A percentile compares a stretch with the other conserved stretches of the same genome.
phyloP scores from a whole-genome alignment of 2,888 invertebrate species.

The Cantharis lateralis region DNA sequence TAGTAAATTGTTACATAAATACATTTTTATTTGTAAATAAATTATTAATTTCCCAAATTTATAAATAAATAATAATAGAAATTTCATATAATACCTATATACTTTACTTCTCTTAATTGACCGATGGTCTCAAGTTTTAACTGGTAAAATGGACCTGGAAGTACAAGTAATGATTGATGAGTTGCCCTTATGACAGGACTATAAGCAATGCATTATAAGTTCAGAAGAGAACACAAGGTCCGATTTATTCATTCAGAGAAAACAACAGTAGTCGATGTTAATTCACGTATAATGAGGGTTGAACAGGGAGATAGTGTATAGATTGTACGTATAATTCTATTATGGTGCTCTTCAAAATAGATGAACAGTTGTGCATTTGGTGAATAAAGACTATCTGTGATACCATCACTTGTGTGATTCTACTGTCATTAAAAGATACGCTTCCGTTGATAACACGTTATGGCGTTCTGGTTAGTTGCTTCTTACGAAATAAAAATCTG shows the following conservation, averaged over 20 bases:
- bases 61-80: background rate
- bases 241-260: constrained; percentile 35
- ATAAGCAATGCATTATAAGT: constrained; percentile 44
- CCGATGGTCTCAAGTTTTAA: constrained; percentile 48
- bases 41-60: background rate
- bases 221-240: constrained; percentile 38
- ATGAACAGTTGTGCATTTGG: constrained; percentile 50
- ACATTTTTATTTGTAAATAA: background rate
- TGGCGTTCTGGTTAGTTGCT: constrained; percentile 24
- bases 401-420: constrained; percentile 31
- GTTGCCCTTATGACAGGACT: constrained; percentile 44
- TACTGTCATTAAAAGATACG: constrained; percentile 21
- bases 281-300: constrained; percentile 48
- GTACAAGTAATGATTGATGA: constrained; percentile 45
- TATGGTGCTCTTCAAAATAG: constrained; percentile 43
- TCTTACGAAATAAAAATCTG: constrained; percentile 13
- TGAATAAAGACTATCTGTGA: constrained; percentile 29
- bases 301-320: constrained; percentile 42
- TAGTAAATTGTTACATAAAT: background rate
- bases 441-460: constrained; percentile 20
- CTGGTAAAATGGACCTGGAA: constrained; percentile 39
- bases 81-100: background rate
- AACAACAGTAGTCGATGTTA: constrained; percentile 39
- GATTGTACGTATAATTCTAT: constrained; percentile 45
- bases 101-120: constrained; percentile 37